These are phyloP conservation scores for Montipora capitata DNA, from an alignment of 92 coral and sea anemone species.

Conservation along the genomic window DNA sequence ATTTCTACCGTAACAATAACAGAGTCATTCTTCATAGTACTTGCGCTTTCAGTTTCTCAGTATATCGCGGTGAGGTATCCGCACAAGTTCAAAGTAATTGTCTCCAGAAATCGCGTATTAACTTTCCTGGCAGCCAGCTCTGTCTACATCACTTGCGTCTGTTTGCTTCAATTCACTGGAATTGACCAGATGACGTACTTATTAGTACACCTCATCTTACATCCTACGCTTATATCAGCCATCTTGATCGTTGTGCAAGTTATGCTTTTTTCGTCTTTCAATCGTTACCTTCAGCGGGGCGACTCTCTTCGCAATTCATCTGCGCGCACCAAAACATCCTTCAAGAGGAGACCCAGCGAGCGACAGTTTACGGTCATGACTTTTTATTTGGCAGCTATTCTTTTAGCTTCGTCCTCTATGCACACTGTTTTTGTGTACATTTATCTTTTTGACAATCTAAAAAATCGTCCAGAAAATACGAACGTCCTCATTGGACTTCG, in stretches of 20 bases:
- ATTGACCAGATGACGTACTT: conserved; percentile 63
- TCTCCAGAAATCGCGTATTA: conserved; percentile 76
- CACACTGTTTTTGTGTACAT: conserved; percentile 83
- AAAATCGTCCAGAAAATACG: conserved; percentile 52
- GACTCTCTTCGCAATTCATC: conserved; percentile 35
- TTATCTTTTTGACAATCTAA: conserved; percentile 61
- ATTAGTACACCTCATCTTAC: conserved; percentile 77
- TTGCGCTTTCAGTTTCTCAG: conserved; percentile 86
- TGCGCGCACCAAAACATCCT: conserved; percentile 30
- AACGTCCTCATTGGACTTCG: conserved; percentile 79
- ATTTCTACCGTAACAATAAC: conserved; percentile 88
- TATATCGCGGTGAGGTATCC: conserved; percentile 87
- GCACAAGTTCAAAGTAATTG: conserved; percentile 77
- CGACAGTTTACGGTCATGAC: conserved; percentile 88
- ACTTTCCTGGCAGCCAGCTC: conserved; percentile 69
- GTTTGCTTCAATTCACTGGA: conserved; percentile 76
- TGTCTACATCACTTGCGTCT: conserved; percentile 75
- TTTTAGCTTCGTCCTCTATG: conserved; percentile 82
- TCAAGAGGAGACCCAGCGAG: conserved; percentile 58
- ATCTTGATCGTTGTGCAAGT: conserved; percentile 74
- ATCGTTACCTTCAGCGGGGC: conserved; percentile 67
- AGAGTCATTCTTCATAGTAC: conserved; percentile 80
- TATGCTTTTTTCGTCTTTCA: conserved; percentile 73
- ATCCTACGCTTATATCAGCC: conserved; percentile 77
- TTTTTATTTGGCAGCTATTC: conserved; percentile 81